A percentile compares a stretch with the other conserved stretches of the same genome.
Conservation (phyloP, 2,888 invertebrate species). For the Cheilosia soror region DNA sequence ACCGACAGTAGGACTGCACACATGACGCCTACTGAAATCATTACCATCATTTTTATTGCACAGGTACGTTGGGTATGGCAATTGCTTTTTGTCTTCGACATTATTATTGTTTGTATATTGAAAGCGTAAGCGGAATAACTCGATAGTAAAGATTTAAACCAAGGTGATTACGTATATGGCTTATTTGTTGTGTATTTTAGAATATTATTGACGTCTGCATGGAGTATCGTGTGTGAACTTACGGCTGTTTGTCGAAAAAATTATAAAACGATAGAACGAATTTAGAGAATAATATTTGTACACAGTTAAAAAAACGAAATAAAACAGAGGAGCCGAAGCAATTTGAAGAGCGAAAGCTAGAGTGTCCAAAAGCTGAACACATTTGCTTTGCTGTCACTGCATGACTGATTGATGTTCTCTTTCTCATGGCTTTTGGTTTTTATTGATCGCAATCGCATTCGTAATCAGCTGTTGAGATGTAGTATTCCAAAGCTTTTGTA, state of each 20-base stretch:
- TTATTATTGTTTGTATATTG: conserved; percentile 5
- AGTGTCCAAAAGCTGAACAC: conserved; percentile 23
- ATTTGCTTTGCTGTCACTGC: conserved; percentile 34
- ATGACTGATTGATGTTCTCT: conserved; percentile 32
- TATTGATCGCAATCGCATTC: not conserved
- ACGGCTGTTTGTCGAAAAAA: not conserved
- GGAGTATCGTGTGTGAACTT: not conserved
- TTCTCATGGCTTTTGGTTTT: conserved; percentile 8
- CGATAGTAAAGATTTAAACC: conserved; percentile 26
- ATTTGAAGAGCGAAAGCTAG: not conserved
- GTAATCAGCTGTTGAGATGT: not conserved
- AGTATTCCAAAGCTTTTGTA: conserved; percentile 35
- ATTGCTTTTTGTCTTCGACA: conserved; percentile 39
- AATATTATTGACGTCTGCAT: conserved; percentile 14
- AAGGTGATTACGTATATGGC: conserved; percentile 12
- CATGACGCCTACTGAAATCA: conserved; percentile 81
- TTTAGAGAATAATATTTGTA: too few relatives aligned
- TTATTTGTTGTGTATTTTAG: not conserved
- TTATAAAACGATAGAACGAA: not conserved
- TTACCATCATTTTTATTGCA: conserved; percentile 82
- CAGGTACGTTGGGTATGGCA: conserved; percentile 68
- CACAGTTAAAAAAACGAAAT: not conserved
- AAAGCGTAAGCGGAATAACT: not conserved
- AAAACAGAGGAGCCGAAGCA: conserved; percentile 12
- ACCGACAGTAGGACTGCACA: conserved; percentile 82